A percentile compares a stretch with the other conserved stretches of the same genome.
phyloP scores from a whole-genome alignment of 2,113 vertebrate genomes.

The Picathartes gymnocephalus region DNA sequence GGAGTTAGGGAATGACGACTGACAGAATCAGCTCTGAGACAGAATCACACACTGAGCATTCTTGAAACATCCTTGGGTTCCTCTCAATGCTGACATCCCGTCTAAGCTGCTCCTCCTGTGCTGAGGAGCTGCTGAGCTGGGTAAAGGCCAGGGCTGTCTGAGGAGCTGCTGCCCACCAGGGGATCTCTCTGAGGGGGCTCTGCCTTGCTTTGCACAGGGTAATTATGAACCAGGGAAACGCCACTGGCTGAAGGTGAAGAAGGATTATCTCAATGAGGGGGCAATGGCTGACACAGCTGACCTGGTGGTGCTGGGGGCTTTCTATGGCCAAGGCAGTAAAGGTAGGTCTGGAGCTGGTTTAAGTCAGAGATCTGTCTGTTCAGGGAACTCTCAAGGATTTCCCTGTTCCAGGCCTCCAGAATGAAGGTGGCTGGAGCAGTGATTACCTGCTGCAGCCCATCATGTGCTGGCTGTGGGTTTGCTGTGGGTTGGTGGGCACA shows the following conservation, averaged over 20 bases:
- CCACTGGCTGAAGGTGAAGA: conserved; percentile 98
- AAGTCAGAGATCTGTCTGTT: background rate
- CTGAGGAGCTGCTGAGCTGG: background rate
- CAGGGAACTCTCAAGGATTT: background rate
- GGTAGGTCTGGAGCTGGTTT: conserved; percentile 58
- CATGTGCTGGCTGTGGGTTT: rapidly evolving
- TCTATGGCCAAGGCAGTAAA: conserved; percentile 96
- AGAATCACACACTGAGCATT: background rate
- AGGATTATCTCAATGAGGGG: conserved; percentile 95
- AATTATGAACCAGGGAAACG: conserved; percentile 93
- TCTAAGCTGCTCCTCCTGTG: background rate
- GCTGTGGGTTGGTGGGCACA: background rate
- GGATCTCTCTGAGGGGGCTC: background rate
- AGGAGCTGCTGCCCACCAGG: background rate
- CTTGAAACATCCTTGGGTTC: background rate
- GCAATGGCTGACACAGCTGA: conserved; percentile 98
- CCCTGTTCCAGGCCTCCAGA: background rate
- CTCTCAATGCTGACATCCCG: background rate
- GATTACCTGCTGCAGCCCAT: background rate
- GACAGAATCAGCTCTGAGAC: background rate
- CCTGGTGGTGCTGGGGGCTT: conserved; percentile 94
- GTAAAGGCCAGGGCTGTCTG: background rate
- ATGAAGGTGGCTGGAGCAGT: background rate
- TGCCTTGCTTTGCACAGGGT: conserved; percentile 70
- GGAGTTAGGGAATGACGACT: background rate